Conservation (phyloP, 53 echinoderm and acorn worm genomes). For the Paelopatides confundens region DNA sequence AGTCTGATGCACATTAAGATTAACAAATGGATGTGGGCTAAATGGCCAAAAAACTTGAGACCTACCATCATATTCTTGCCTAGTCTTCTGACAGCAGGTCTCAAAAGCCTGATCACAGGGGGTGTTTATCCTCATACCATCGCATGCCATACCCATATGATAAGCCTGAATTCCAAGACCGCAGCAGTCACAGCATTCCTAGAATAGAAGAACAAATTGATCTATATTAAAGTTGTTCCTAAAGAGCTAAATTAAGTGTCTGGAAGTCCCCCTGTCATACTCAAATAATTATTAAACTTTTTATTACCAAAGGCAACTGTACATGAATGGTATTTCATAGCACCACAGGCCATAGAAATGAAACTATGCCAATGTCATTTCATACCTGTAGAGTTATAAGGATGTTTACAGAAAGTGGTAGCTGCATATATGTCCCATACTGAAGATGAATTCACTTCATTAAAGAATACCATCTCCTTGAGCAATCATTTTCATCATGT, state of each 20-base stretch:
- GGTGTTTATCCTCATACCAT: slow-evolving; percentile 68
- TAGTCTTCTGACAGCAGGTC: slow-evolving; percentile 62
- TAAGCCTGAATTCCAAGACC: slow-evolving; percentile 83
- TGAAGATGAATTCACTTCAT: too few relatives aligned
- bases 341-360: background rate
- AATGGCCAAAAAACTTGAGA: too few relatives aligned
- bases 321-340: background rate
- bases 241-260: slow-evolving; percentile 11
- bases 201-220: slow-evolving; percentile 42
- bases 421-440: too few relatives aligned
- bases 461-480: too few relatives aligned
- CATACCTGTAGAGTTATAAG: too few relatives aligned
- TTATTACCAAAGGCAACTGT: background rate
- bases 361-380: too few relatives aligned
- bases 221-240: background rate
- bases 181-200: slow-evolving; percentile 86
- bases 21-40: too few relatives aligned
- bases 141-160: slow-evolving; percentile 67
- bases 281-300: background rate
- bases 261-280: slow-evolving; percentile 15
- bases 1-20: too few relatives aligned
- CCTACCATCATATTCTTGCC: slow-evolving; percentile 65
- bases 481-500: too few relatives aligned
- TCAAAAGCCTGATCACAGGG: slow-evolving; percentile 77
- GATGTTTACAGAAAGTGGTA: too few relatives aligned